Percentiles rank a stretch among this genome's conserved stretches.
Conservation (phyloP, 2,797 vertebrate species). For the Acipenser oxyrinchus region DNA sequence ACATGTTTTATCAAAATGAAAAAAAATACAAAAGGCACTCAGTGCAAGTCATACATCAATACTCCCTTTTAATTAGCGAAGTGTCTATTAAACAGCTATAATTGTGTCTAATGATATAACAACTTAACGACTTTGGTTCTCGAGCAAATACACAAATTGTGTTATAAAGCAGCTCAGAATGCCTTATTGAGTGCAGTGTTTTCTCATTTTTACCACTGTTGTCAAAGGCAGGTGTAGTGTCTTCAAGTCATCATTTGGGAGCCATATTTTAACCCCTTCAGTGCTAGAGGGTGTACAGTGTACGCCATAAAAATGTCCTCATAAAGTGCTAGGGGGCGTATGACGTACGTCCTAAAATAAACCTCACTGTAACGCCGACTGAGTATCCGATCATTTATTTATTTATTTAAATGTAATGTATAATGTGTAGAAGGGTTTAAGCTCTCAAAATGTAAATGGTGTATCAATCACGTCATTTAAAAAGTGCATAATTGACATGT, state of each 20-base stretch:
- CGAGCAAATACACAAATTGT: constrained; percentile 33
- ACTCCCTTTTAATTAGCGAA: constrained; percentile 60
- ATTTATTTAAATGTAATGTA: too few species aligned
- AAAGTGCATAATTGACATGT: too few species aligned
- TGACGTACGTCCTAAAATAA: too few species aligned
- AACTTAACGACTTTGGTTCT: constrained; percentile 58
- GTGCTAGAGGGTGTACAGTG: too few species aligned
- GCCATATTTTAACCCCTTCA: neutral
- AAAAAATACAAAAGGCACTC: constrained; percentile 8
- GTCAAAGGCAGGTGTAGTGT: neutral
- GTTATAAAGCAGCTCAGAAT: constrained; percentile 47
- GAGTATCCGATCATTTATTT: too few species aligned
- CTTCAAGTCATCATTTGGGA: neutral
- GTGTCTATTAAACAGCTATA: constrained; percentile 54
- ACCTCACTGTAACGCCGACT: too few species aligned
- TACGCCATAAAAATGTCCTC: neutral
- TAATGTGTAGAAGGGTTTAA: too few species aligned
- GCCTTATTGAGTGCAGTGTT: neutral
- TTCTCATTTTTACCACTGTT: neutral
- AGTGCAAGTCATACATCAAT: constrained; percentile 41
- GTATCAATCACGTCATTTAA: too few species aligned
- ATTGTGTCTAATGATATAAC: constrained; percentile 67
- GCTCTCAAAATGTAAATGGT: too few species aligned
- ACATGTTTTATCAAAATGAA: too few species aligned
- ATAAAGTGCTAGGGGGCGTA: too few species aligned